Percentiles rank a stretch among this genome's conserved stretches.
Evolutionary conservation across 2,113 vertebrate species (phyloP).

Genomic region (Turdus rufiventris): DNA sequence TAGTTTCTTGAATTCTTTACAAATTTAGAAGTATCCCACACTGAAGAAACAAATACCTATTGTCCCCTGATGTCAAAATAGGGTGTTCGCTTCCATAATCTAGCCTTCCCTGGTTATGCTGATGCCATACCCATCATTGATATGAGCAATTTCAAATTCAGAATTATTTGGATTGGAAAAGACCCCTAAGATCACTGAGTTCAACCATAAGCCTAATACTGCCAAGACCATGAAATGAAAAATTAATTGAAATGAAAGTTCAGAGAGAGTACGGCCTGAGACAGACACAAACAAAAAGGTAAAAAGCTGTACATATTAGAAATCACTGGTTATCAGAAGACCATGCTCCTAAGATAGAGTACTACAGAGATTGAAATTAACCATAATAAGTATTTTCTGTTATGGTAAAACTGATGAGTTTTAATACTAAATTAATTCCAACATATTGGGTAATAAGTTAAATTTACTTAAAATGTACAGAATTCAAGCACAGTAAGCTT

Average conservation of each 20-base stretch:
- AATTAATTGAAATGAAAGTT: not conserved
- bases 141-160: not conserved
- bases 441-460: not conserved
- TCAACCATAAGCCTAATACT: not conserved
- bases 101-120: not conserved
- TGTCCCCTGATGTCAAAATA: not conserved
- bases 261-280: not conserved
- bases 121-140: accelerated
- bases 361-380: not conserved
- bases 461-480: not conserved
- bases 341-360: accelerated
- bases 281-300: not conserved
- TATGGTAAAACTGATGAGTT: not conserved
- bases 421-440: not conserved
- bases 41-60: not conserved
- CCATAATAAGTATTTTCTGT: not conserved
- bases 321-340: not conserved
- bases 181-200: not conserved
- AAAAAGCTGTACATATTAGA: not conserved
- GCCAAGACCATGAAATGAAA: not conserved
- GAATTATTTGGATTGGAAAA: not conserved
- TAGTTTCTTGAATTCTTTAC: not conserved
- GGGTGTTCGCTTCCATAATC: not conserved
- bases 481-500: not conserved
- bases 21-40: not conserved